Evolutionary conservation across 2,888 invertebrate genomes (phyloP).

Genomic region (Apamea crenata): DNA sequence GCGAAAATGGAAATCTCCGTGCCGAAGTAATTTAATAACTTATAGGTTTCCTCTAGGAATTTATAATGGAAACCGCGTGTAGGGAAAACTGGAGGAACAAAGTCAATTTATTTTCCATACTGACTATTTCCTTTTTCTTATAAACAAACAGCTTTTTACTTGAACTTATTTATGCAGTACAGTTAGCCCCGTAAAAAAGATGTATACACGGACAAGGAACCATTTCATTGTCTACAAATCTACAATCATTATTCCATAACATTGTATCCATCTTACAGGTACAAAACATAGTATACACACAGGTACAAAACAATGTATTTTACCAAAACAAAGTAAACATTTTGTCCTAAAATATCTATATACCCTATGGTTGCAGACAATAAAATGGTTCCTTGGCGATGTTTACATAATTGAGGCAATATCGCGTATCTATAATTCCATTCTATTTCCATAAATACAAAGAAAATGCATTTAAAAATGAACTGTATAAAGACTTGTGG

Average conservation of each 20-base stretch:
- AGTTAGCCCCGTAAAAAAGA: neutral
- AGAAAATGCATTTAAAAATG: neutral
- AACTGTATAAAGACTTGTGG: neutral
- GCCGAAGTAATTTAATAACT: conserved; percentile 64
- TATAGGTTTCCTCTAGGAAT: conserved; percentile 34
- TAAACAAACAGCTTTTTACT: conserved; percentile 2
- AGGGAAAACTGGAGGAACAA: conserved; percentile 24
- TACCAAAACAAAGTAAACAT: neutral
- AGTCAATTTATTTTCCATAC: conserved; percentile 38
- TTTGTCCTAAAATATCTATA: neutral
- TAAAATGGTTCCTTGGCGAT: neutral
- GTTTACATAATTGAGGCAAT: neutral
- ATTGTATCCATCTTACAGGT: neutral
- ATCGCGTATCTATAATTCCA: neutral
- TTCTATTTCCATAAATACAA: neutral
- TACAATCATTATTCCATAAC: neutral
- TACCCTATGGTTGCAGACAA: neutral
- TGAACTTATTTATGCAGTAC: neutral
- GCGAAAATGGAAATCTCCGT: conserved; percentile 61
- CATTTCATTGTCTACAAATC: neutral
- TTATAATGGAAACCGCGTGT: conserved; percentile 30
- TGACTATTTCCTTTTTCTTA: neutral
- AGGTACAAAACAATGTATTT: neutral
- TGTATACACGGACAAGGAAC: neutral
- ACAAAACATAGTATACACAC: neutral